Percentiles rank a stretch among this genome's conserved stretches.
phyloP scores from a whole-genome alignment of 2,888 invertebrate genomes.

The Maniola hyperantus region DNA sequence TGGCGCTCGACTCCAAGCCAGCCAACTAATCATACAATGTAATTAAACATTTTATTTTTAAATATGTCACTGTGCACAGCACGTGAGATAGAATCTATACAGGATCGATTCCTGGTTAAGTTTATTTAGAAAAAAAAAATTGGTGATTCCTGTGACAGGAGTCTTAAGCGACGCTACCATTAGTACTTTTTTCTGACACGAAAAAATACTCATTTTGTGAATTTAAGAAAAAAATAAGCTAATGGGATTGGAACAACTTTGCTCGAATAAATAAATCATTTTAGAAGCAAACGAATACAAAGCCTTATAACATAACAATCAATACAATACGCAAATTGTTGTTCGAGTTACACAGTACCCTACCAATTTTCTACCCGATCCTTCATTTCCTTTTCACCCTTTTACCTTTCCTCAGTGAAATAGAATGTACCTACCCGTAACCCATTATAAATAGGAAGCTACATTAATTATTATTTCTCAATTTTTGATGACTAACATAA shows the following conservation, averaged over 20 bases:
- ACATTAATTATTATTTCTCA: neutral
- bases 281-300: neutral
- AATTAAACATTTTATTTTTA: conserved; percentile 38
- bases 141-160: neutral
- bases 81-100: neutral
- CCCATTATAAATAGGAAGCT: neutral
- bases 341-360: conserved; percentile 50
- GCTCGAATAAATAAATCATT: neutral
- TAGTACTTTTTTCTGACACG: neutral
- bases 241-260: neutral
- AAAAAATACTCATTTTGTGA: neutral
- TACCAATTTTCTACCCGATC: conserved; percentile 34
- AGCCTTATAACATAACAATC: neutral
- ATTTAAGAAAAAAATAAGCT: too few relatives aligned
- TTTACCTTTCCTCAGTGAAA: conserved; percentile 6
- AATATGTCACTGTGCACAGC: neutral
- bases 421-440: neutral
- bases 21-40: conserved; percentile 69
- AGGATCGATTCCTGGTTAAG: neutral
- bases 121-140: neutral
- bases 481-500: conserved; percentile 22
- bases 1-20: conserved; percentile 75
- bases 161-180: neutral
- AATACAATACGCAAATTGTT: conserved; percentile 32
- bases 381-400: conserved; percentile 12